Conservation (phyloP, 1,140 invertebrate species). For the Sycophila sp. region DNA sequence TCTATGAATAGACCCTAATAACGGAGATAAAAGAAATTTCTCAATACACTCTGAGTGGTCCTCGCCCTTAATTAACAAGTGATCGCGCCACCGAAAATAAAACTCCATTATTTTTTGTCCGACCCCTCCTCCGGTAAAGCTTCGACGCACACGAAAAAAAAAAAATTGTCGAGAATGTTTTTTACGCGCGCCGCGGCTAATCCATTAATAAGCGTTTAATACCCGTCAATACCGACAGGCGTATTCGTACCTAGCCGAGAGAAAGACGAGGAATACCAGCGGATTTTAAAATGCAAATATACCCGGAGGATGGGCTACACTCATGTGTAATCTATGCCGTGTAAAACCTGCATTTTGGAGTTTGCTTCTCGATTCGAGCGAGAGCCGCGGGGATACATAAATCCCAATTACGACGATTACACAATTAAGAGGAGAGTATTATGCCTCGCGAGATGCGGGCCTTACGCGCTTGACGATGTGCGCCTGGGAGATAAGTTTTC, state of each 20-base stretch:
- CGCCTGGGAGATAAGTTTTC: no score
- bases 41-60: not conserved
- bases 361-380: constrained; percentile 8
- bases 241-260: not conserved
- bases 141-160: not conserved
- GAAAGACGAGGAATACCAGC: not conserved
- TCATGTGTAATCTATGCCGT: not conserved
- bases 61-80: not conserved
- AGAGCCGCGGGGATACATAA: constrained; percentile 6
- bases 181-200: not conserved
- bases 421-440: constrained; percentile 6
- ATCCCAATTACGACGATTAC: constrained; percentile 28
- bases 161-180: no score
- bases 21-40: not conserved
- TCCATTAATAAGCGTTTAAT: constrained; percentile 7
- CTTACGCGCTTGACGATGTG: no score
- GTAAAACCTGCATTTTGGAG: not conserved
- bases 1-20: not conserved
- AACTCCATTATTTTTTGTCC: not conserved
- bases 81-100: not conserved
- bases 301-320: not conserved
- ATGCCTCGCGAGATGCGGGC: no score
- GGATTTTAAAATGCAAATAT: constrained; percentile 15
- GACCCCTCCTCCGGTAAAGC: no score
- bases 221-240: not conserved